These are phyloP conservation scores for Tribolium castaneum DNA, from an alignment of 1,140 invertebrate species.

Conservation along the genomic window DNA sequence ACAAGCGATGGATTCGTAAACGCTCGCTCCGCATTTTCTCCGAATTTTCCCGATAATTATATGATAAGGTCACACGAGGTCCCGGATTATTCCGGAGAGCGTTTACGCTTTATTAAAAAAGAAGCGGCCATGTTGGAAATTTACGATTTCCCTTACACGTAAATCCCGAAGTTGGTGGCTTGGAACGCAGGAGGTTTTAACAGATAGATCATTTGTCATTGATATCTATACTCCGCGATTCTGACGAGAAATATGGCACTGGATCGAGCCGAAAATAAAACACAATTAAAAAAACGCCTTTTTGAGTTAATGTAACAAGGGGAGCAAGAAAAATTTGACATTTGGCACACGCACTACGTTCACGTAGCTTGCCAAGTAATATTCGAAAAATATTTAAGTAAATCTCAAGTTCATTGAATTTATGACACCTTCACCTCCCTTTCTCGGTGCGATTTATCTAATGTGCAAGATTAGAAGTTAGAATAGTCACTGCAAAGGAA, in stretches of 20 bases:
- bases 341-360: background rate
- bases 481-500: background rate
- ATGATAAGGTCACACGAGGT: conserved; percentile 12
- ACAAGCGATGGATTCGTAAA: conserved; percentile 24
- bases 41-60: conserved; percentile 11
- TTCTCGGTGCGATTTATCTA: background rate
- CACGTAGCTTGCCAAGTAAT: background rate
- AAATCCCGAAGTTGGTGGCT: conserved; percentile 58
- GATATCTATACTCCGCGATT: conserved; percentile 53
- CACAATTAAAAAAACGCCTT: too few species aligned
- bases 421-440: background rate
- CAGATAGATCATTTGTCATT: conserved; percentile 62
- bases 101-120: conserved; percentile 61
- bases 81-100: conserved; percentile 55
- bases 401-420: background rate
- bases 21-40: conserved; percentile 9
- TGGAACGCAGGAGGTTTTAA: conserved; percentile 61
- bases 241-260: too few species aligned
- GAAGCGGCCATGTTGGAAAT: conserved; percentile 56
- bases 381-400: background rate
- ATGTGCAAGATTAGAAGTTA: background rate
- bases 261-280: too few species aligned
- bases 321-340: background rate
- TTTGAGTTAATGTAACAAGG: too few species aligned
- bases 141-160: conserved; percentile 60